phyloP scores from a whole-genome alignment of 2,888 invertebrate genomes.

The Pharmacophagus antenor region DNA sequence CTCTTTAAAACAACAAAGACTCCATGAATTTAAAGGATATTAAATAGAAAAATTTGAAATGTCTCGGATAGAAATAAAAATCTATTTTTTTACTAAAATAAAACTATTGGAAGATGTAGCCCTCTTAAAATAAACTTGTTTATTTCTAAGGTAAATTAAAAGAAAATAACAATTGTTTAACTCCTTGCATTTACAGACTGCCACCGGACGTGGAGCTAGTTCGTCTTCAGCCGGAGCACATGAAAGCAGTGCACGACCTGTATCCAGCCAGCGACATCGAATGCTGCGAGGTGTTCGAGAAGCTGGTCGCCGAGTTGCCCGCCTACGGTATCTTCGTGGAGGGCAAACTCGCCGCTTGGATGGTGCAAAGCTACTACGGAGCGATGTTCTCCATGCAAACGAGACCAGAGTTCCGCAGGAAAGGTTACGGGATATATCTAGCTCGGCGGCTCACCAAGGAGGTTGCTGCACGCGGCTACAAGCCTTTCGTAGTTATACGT shows the following conservation, averaged over 20 bases:
- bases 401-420: slow-evolving; percentile 86
- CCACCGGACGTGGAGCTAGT: slow-evolving; percentile 88
- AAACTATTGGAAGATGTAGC: too few relatives aligned
- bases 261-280: slow-evolving; percentile 95
- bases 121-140: too few relatives aligned
- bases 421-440: slow-evolving; percentile 88
- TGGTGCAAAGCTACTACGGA: slow-evolving; percentile 94
- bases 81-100: too few relatives aligned
- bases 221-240: slow-evolving; percentile 88
- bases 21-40: too few relatives aligned
- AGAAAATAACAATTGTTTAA: background rate
- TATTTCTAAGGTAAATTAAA: too few relatives aligned
- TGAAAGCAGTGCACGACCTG: slow-evolving; percentile 90
- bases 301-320: slow-evolving; percentile 87
- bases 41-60: too few relatives aligned
- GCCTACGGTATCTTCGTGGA: slow-evolving; percentile 90
- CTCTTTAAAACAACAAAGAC: too few relatives aligned
- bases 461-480: slow-evolving; percentile 87
- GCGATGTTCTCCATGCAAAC: slow-evolving; percentile 97
- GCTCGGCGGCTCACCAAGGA: slow-evolving; percentile 84
- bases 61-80: too few relatives aligned
- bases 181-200: slow-evolving; percentile 56
- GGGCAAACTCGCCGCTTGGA: slow-evolving; percentile 91
- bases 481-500: slow-evolving; percentile 91
- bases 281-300: slow-evolving; percentile 90